These are phyloP conservation scores for Ammodytes dubius DNA, from an alignment of 2,113 vertebrate genomes.

Conservation along the genomic window DNA sequence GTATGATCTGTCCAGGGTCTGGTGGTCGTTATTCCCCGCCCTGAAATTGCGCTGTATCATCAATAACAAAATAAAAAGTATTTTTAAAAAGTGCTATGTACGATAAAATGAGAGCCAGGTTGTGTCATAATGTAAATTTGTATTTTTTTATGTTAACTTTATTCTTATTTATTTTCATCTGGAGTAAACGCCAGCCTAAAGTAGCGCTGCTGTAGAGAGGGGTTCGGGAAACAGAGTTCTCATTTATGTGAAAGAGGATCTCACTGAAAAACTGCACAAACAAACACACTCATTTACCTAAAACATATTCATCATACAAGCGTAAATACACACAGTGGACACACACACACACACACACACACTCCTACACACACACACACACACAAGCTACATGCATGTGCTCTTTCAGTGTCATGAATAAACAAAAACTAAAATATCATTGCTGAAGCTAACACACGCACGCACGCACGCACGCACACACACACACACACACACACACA, in stretches of 20 bases:
- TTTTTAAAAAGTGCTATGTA: conserved; percentile 25
- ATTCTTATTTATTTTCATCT: too few relatives aligned
- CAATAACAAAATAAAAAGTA: conserved; percentile 32
- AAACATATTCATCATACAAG: conserved; percentile 50
- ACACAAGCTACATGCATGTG: conserved; percentile 51
- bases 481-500: conserved; percentile 36
- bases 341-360: conserved; percentile 14
- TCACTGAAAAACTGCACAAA: conserved; percentile 47
- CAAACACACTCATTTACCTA: conserved; percentile 50
- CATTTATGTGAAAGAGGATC: conserved; percentile 79
- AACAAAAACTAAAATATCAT: conserved; percentile 70
- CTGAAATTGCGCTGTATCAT: conserved; percentile 23
- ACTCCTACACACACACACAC: conserved; percentile 43
- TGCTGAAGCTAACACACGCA: conserved; percentile 38
- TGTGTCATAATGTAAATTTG: conserved; percentile 49
- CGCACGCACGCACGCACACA: conserved; percentile 35
- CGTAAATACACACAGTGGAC: too few relatives aligned
- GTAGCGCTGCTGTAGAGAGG: too few relatives aligned
- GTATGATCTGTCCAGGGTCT: conserved; percentile 21
- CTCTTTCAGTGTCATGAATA: conserved; percentile 48
- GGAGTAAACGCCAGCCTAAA: too few relatives aligned
- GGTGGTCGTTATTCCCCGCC: conserved; percentile 18
- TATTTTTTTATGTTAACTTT: too few relatives aligned
- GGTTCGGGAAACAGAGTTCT: conserved; percentile 68
- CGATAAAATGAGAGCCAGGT: conserved; percentile 36